Percentiles rank a stretch among this genome's conserved stretches.
Conservation (phyloP, 2,797 vertebrate genomes). For the Oryzias sinensis region DNA sequence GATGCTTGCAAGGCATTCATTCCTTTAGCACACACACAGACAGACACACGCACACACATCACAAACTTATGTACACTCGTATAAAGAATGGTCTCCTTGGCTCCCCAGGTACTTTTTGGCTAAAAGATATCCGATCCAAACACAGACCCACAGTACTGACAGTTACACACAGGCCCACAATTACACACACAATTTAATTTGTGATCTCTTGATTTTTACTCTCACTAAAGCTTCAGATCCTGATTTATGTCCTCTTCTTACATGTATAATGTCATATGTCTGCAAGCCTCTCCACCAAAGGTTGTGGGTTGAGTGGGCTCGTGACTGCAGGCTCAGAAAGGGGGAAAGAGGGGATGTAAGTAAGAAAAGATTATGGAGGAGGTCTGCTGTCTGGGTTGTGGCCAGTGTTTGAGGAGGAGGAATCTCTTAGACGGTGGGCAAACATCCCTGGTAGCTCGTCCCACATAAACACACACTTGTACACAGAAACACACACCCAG, state of each 20-base stretch:
- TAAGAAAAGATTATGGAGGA: slow-evolving; percentile 41
- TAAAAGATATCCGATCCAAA: slow-evolving; percentile 41
- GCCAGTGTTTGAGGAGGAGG: slow-evolving; percentile 57
- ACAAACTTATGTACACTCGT: slow-evolving; percentile 2
- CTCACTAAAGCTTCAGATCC: slow-evolving; percentile 4
- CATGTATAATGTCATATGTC: background rate
- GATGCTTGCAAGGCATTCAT: slow-evolving; percentile 34
- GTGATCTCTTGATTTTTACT: slow-evolving; percentile 1
- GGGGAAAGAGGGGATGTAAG: slow-evolving; percentile 32
- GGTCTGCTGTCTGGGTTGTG: slow-evolving; percentile 53
- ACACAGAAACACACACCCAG: slow-evolving; percentile 4
- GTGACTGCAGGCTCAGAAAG: slow-evolving; percentile 21
- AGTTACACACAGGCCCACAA: slow-evolving; percentile 1
- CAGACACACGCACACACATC: background rate
- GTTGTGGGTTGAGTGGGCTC: slow-evolving; percentile 12
- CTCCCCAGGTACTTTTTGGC: slow-evolving; percentile 71
- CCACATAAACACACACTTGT: slow-evolving; percentile 7
- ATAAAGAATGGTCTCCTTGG: slow-evolving; percentile 74
- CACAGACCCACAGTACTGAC: slow-evolving; percentile 22
- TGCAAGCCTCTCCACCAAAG: slow-evolving; percentile 24
- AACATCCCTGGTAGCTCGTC: slow-evolving; percentile 45
- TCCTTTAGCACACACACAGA: slow-evolving; percentile 5
- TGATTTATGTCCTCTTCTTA: background rate
- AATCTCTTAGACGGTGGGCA: slow-evolving; percentile 63
- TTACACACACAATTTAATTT: background rate